Evolutionary conservation across 1,140 invertebrate genomes (phyloP).

Genomic region (Diploscapter pachys): DNA sequence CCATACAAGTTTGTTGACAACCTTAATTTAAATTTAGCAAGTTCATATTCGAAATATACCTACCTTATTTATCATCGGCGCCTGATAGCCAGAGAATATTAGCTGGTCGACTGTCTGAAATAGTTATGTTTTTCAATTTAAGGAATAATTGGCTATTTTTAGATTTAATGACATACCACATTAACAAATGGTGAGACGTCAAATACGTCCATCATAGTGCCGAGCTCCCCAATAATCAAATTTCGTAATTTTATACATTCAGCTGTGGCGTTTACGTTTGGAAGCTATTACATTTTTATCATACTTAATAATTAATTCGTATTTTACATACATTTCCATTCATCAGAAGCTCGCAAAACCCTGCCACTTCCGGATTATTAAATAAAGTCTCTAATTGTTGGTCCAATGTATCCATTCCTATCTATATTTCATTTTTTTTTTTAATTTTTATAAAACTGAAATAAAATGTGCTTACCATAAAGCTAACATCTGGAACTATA

Average conservation of each 20-base stretch:
- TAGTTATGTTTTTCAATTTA: background rate
- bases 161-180: slow-evolving; percentile 23
- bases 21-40: slow-evolving; percentile 8
- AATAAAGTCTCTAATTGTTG: no score
- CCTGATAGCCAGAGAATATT: slow-evolving; percentile 29
- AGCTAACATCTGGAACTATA: slow-evolving; percentile 25
- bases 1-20: background rate
- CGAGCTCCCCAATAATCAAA: slow-evolving; percentile 10
- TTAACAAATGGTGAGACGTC: slow-evolving; percentile 18
- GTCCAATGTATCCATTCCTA: background rate
- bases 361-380: no score
- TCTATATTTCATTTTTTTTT: background rate
- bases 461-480: background rate
- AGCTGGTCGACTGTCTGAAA: slow-evolving; percentile 34
- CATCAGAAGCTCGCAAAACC: no score
- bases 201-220: slow-evolving; percentile 16
- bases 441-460: no score
- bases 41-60: background rate
- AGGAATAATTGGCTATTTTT: background rate
- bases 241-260: background rate
- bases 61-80: slow-evolving; percentile 25
- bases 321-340: no score
- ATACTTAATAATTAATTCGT: no score
- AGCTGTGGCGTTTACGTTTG: no score
- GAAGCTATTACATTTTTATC: no score